Percentiles rank a stretch among this genome's conserved stretches.
Evolutionary conservation across 2,797 vertebrate genomes (phyloP).

Genomic region (Manis pentadactyla): DNA sequence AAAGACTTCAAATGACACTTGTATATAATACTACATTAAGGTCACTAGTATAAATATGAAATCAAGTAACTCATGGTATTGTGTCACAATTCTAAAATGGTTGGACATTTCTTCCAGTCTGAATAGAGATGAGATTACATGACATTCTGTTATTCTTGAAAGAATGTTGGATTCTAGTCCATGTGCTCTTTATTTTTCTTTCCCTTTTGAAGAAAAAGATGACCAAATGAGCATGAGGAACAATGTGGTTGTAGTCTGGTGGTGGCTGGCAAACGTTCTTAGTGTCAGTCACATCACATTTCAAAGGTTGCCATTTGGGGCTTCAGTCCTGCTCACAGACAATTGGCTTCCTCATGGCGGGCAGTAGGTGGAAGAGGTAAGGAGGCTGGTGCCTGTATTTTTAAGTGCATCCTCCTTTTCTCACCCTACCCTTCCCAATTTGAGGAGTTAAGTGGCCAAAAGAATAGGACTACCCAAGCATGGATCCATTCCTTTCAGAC

Average conservation of each 20-base stretch:
- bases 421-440: rapidly evolving
- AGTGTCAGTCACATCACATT: not conserved
- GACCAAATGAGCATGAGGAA: not conserved
- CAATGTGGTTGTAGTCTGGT: not conserved
- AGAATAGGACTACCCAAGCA: not conserved
- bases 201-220: not conserved
- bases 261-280: not conserved
- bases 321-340: not conserved
- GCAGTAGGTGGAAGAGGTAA: too few relatives aligned
- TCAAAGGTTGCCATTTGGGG: not conserved
- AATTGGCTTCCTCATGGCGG: not conserved
- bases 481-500: not conserved
- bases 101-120: not conserved
- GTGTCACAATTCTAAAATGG: not conserved
- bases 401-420: not conserved
- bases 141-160: not conserved
- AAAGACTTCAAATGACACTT: not conserved
- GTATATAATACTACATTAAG: not conserved
- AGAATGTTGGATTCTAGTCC: slow-evolving; percentile 19
- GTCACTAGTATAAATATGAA: not conserved
- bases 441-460: not conserved
- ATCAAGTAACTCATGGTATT: not conserved
- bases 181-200: not conserved
- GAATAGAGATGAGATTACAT: not conserved
- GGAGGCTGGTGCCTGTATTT: not conserved